Evolutionary conservation across 2,113 vertebrate genomes (phyloP), one percentile per base, ranked within the genome.

Genomic region (Stictonetta naevosa): DNA sequence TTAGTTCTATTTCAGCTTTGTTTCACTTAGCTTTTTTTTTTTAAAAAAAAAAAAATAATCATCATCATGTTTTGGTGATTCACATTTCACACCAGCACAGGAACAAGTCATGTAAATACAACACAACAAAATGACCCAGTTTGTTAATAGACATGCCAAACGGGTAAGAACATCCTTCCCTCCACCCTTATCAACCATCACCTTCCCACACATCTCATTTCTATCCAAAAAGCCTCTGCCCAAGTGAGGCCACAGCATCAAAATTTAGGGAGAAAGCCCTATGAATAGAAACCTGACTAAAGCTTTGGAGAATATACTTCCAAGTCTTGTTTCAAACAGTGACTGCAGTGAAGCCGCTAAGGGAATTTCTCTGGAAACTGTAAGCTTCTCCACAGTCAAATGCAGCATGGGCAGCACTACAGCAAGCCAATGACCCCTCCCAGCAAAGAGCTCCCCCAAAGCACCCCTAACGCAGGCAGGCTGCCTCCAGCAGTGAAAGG

Each of bases 61-160:
- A n/a, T n/a, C n/a, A 94, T 86, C 93, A 75, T 96, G 80, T 96
- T 95, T 96, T 95, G 88, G 88, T 96, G 95, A 96, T 94, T 97
- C 96, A 97, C 92, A 95, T 92, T 97, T 97, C 96, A 92, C 96
- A 96, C 91, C 83, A 96, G 84, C 89, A 64, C 86, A 89, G 74
- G 88, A 96, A 95, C 95, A 96, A 96, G 88, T 73, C 83, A 95
- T 96, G 95, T 96, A 96, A 96, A 96, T 82, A 96, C 88, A 96
- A 96, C 92, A 93, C 74, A 95, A 91, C 83, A 92, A 92, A 96
- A 95, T 80, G 88, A 96, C 92, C 95, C 86, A 95, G 88, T 95
- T 97, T 95, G 94, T 86, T 96, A 96, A 96, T 5, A 96, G 94
- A 93, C 83, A 84, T 48, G 71, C 86, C 91, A 91, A 96, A 91